Percentiles rank a stretch among this genome's conserved stretches.
phyloP scores from a whole-genome alignment of 2,113 vertebrate species.

The Raja brachyura region DNA sequence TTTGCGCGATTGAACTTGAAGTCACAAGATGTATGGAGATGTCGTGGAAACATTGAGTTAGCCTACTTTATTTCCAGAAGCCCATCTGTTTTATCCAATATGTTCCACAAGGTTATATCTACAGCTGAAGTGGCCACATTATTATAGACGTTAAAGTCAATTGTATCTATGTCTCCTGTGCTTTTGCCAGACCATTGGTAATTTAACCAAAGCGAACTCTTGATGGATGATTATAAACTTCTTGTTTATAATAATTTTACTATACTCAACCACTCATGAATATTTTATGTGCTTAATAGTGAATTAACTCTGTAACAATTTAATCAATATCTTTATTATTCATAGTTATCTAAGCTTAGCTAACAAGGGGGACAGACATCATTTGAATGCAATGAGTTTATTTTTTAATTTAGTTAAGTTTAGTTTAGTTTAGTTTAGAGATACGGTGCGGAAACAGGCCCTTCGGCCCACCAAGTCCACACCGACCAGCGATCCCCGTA shows the following conservation, averaged over 20 bases:
- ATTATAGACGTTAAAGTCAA: not conserved
- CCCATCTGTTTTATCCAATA: slow-evolving; percentile 19
- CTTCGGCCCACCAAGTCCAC: no score
- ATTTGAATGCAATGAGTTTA: not conserved
- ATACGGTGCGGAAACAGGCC: no score
- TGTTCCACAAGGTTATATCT: slow-evolving; percentile 26
- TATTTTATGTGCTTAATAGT: not conserved
- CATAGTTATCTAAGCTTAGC: not conserved
- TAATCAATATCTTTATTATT: not conserved
- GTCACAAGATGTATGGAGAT: slow-evolving; percentile 15
- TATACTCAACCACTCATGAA: not conserved
- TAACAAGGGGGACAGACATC: no score
- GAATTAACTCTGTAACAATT: not conserved
- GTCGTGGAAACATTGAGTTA: slow-evolving; percentile 19
- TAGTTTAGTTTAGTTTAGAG: no score
- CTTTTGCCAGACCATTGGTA: not conserved
- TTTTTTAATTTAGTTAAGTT: no score
- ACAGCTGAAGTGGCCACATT: not conserved
- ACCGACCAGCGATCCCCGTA: no score
- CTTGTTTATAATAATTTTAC: not conserved
- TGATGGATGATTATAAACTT: not conserved
- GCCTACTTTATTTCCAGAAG: not conserved
- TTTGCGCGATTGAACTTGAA: slow-evolving; percentile 21
- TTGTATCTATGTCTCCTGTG: not conserved
- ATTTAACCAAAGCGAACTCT: not conserved